phyloP scores from a whole-genome alignment of 2,888 invertebrate species.

The Baccha elongata region DNA sequence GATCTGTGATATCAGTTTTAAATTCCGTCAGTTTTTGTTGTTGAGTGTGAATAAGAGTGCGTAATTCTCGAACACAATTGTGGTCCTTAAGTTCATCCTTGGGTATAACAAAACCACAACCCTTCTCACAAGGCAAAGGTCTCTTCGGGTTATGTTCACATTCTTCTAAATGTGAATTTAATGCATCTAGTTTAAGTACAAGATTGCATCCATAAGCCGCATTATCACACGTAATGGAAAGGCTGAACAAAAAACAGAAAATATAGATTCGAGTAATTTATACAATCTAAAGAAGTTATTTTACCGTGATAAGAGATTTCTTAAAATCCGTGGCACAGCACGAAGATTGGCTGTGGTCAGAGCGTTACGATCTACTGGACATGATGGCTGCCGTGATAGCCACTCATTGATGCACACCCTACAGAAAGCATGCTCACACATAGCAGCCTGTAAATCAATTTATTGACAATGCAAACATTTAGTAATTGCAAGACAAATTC shows the following conservation, averaged over 20 bases:
- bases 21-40: slow-evolving; percentile 93
- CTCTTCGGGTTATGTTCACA: slow-evolving; percentile 97
- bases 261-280: no score
- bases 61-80: slow-evolving; percentile 95
- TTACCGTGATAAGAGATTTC: slow-evolving; percentile 94
- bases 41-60: slow-evolving; percentile 92
- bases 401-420: slow-evolving; percentile 96
- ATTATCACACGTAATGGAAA: slow-evolving; percentile 96
- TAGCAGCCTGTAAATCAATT: slow-evolving; percentile 91
- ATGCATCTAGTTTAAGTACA: slow-evolving; percentile 92
- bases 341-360: slow-evolving; percentile 94
- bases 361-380: slow-evolving; percentile 95
- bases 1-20: slow-evolving; percentile 93
- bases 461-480: not conserved
- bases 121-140: slow-evolving; percentile 95
- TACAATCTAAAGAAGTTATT: not conserved
- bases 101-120: slow-evolving; percentile 96
- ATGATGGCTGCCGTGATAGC: slow-evolving; percentile 96
- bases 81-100: slow-evolving; percentile 97
- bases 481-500: not conserved
- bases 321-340: slow-evolving; percentile 95
- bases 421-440: slow-evolving; percentile 98
- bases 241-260: no score
- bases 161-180: slow-evolving; percentile 93
- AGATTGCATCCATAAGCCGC: slow-evolving; percentile 92